These are phyloP conservation scores for Nomada fucata DNA, from an alignment of 2,888 invertebrate species.

Conservation along the genomic window DNA sequence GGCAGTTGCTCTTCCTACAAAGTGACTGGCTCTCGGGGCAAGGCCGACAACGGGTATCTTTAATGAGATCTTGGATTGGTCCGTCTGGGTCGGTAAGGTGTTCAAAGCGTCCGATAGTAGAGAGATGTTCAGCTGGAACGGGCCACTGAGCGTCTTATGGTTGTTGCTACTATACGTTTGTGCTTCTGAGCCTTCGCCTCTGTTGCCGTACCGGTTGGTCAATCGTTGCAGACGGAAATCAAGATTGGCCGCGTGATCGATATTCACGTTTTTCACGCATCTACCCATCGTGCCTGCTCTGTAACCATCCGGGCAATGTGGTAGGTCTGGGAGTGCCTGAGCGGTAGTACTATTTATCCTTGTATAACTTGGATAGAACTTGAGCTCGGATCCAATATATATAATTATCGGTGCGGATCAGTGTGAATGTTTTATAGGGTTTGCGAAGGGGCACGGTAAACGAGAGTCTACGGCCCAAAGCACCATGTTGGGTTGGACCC, in stretches of 20 bases:
- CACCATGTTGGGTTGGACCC: no score
- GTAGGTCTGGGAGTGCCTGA: conserved; percentile 86
- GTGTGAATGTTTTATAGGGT: no score
- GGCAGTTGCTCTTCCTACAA: conserved; percentile 11
- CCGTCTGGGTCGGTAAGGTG: conserved; percentile 10
- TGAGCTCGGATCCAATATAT: no score
- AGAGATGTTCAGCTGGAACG: conserved; percentile 81
- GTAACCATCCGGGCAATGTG: conserved; percentile 84
- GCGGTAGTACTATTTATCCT: conserved; percentile 82
- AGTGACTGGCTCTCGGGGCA: background rate
- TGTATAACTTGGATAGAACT: no score
- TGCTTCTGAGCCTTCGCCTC: background rate
- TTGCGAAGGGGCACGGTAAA: no score
- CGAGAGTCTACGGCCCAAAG: no score
- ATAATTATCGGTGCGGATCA: no score
- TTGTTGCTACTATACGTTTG: conserved; percentile 7
- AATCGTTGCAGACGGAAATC: conserved; percentile 78
- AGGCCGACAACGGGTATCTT: conserved; percentile 45
- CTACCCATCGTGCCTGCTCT: conserved; percentile 82
- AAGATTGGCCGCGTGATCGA: conserved; percentile 76
- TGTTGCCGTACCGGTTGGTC: conserved; percentile 64
- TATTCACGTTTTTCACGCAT: conserved; percentile 77
- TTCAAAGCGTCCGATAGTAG: conserved; percentile 51
- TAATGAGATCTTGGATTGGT: conserved; percentile 35
- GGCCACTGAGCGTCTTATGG: conserved; percentile 71